These are phyloP conservation scores for Equus quagga DNA, from an alignment of 2,113 vertebrate genomes.

Conservation along the genomic window DNA sequence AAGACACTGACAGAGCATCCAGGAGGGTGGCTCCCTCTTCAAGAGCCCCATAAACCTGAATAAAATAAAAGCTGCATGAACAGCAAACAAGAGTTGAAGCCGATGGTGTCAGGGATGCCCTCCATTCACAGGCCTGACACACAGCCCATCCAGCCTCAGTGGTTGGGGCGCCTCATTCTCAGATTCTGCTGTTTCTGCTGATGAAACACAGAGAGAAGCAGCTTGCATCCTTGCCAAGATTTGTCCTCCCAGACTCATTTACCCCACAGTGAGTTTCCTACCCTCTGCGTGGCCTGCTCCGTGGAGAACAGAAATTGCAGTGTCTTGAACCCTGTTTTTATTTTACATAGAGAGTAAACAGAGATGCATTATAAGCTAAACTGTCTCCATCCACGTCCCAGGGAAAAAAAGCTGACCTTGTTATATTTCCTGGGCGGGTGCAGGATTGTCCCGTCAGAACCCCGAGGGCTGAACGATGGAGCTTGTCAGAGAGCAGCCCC, in stretches of 20 bases:
- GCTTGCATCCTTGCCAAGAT: neutral
- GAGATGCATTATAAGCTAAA: conserved; percentile 85
- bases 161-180: neutral
- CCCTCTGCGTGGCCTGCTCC: conserved; percentile 45
- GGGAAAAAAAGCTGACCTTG: conserved; percentile 97
- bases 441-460: conserved; percentile 98
- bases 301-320: neutral
- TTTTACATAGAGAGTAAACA: conserved; percentile 84
- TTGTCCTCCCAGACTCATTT: conserved; percentile 26
- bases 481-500: conserved; percentile 96
- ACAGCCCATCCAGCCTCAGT: neutral
- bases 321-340: conserved; percentile 59
- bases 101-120: neutral
- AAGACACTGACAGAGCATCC: conserved; percentile 28
- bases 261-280: neutral
- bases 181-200: neutral
- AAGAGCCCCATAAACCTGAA: neutral
- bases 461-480: conserved; percentile 98
- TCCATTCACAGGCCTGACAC: neutral
- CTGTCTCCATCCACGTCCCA: conserved; percentile 77
- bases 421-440: conserved; percentile 96
- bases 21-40: neutral
- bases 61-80: neutral
- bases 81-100: neutral
- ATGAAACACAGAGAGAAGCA: neutral